Conservation (phyloP, 2,888 invertebrate species). For the Plebejus argus region DNA sequence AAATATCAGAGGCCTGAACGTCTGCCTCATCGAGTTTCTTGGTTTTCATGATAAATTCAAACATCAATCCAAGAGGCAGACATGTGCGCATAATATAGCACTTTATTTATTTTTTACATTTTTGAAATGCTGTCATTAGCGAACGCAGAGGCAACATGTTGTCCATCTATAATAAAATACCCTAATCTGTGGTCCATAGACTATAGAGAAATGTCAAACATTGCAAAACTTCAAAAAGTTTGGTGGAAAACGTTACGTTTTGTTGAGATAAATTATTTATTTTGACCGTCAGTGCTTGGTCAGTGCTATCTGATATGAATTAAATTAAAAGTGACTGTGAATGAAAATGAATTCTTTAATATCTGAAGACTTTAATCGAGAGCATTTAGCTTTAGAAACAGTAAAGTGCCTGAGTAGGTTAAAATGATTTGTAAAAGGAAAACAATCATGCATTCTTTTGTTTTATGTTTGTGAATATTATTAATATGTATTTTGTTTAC, state of each 20-base stretch:
- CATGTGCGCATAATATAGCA: no score
- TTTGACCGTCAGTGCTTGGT: neutral
- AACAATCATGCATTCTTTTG: constrained; percentile 25
- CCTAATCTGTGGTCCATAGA: no score
- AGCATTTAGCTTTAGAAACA: constrained; percentile 64
- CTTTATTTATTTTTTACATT: no score
- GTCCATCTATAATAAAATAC: no score
- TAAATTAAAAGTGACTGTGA: constrained; percentile 46
- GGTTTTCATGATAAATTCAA: no score
- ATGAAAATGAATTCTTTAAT: constrained; percentile 73
- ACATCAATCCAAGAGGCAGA: no score
- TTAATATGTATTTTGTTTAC: constrained; percentile 49
- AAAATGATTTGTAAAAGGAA: constrained; percentile 62
- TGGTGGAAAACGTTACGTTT: neutral
- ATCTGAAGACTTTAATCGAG: constrained; percentile 66
- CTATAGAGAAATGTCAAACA: neutral
- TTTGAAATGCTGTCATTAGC: no score
- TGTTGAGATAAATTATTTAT: neutral
- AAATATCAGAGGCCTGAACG: no score
- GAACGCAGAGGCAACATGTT: no score
- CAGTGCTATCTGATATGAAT: constrained; percentile 19
- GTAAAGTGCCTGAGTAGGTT: constrained; percentile 72
- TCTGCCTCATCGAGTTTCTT: no score
- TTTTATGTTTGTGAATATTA: constrained; percentile 33
- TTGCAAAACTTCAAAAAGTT: neutral